Evolutionary conservation across 2,113 vertebrate genomes (phyloP), one percentile per base, ranked within the genome.

Genomic region (Phyllostomus hastatus): DNA sequence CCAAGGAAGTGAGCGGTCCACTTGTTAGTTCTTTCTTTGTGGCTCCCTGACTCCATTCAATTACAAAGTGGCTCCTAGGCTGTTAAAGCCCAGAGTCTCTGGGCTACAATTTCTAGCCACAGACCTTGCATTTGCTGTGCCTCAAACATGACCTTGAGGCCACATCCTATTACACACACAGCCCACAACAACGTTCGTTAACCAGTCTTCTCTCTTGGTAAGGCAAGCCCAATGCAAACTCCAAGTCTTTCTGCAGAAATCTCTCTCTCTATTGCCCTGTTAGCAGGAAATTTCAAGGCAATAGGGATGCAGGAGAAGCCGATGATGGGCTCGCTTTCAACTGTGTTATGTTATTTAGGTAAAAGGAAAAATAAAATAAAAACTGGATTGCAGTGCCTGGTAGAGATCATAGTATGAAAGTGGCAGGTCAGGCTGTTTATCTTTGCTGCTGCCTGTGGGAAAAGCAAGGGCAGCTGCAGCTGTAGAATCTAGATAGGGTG

Each of bases 91-190:
- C 50, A 69, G 91, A 91, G 76, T 97, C 83, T 94, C 94, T 94
- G 97, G 95, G 82, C 96, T 98, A 67, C 97, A 97, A 94, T 98
- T 97, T 98, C 91, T 88, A 96, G 97, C 97, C 97, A 93, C 97
- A 98, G 97, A 97, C 97, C 96, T 61, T 96, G 79, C 90, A 97
- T 98, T 98, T 98, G 90, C 94, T 87, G 91, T 79, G 93, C 97
- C 97, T 98, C 97, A 97, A 95, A 98, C 97, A 97, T 90, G 94
- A 97, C 97, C 96, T 95, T 88, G 80, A 96, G 96, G 97, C 94
- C 93, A 81, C 91, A 91, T 97, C 94, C 70, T 93, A 73, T 97
- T 70, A 38, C 87, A 86, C 69, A 81, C 79, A 81, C 64, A 96
- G 73, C 95, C 97, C 97, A 95, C 97, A 97, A 96, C 95, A 93